These are phyloP conservation scores for Helarctos malayanus DNA, from an alignment of 2,797 vertebrate genomes.

Conservation along the genomic window DNA sequence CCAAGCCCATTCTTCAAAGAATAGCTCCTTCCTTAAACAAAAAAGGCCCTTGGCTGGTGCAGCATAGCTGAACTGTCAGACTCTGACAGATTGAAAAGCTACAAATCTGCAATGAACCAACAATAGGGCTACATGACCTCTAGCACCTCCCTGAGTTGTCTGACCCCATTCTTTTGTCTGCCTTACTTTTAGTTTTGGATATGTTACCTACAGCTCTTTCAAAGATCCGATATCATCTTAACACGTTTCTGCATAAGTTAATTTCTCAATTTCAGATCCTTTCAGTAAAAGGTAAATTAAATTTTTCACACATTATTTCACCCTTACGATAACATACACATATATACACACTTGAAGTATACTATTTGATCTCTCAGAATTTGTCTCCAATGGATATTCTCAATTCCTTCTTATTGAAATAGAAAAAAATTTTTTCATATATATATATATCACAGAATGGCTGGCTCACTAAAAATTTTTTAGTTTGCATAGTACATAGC, in stretches of 20 bases:
- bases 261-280: conserved; percentile 42
- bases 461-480: conserved; percentile 56
- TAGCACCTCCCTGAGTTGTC: conserved; percentile 24
- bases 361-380: conserved; percentile 51
- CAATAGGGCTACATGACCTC: conserved; percentile 67
- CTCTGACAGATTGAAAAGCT: conserved; percentile 55
- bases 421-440: not conserved
- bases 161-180: conserved; percentile 70
- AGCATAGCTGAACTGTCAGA: conserved; percentile 61
- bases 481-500: conserved; percentile 80
- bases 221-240: conserved; percentile 12
- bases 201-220: conserved; percentile 66
- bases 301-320: conserved; percentile 36
- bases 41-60: conserved; percentile 52
- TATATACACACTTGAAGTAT: conserved; percentile 35
- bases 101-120: conserved; percentile 67
- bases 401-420: not conserved
- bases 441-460: not conserved
- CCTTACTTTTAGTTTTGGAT: conserved; percentile 63
- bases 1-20: conserved; percentile 64
- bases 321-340: not conserved
- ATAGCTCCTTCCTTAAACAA: conserved; percentile 61
- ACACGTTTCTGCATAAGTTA: not conserved
- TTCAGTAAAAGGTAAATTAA: not conserved
- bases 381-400: not conserved